A percentile compares a stretch with the other conserved stretches of the same genome.
Evolutionary conservation across 2,797 vertebrate species (phyloP).

Genomic region (Eremophila alpestris): DNA sequence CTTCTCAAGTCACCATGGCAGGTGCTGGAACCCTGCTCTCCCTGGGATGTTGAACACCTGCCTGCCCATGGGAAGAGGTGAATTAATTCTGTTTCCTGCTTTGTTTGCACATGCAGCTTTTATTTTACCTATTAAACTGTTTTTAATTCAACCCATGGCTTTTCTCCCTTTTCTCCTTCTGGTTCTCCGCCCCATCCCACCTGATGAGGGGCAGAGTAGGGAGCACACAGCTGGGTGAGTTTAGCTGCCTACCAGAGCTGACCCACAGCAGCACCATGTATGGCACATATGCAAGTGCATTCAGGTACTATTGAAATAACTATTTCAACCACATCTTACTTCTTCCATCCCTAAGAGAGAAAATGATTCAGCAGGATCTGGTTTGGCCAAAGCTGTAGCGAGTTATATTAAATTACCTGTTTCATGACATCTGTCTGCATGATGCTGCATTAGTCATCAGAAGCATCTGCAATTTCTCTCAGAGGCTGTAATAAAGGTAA

Average conservation of each 20-base stretch:
- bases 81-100: neutral
- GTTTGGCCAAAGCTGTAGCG: neutral
- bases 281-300: neutral
- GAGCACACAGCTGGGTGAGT: fast-evolving
- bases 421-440: neutral
- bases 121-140: neutral
- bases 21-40: neutral
- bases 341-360: neutral
- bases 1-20: neutral
- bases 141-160: neutral
- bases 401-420: neutral
- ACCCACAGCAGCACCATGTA: fast-evolving
- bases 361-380: neutral
- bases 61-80: neutral
- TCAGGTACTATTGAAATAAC: neutral
- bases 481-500: neutral
- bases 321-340: neutral
- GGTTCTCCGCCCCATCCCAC: neutral
- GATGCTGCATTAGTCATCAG: neutral
- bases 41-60: neutral
- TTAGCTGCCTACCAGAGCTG: neutral
- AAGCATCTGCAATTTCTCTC: neutral
- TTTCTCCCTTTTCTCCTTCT: neutral
- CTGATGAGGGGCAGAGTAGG: too few relatives aligned
- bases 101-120: neutral